phyloP scores from a whole-genome alignment of 2,888 invertebrate species.

The Troilus luridus region DNA sequence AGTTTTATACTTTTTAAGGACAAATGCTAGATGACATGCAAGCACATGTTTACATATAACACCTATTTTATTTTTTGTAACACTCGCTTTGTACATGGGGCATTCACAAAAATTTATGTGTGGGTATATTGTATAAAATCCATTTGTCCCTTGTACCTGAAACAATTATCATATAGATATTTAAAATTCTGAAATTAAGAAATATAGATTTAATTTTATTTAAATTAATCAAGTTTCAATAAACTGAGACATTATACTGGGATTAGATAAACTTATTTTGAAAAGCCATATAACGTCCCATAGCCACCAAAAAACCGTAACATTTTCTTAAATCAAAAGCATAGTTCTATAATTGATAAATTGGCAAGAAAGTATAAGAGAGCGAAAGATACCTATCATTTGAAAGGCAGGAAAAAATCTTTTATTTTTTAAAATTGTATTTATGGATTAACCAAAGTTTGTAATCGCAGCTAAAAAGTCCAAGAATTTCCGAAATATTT shows the following conservation, averaged over 20 bases:
- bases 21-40: conserved; percentile 56
- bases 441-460: too few species aligned
- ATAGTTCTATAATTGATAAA: too few species aligned
- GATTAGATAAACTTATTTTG: background rate
- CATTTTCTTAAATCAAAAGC: too few species aligned
- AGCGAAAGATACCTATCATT: too few species aligned
- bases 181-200: background rate
- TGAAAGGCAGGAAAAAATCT: too few species aligned
- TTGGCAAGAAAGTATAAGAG: too few species aligned
- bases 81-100: conserved; percentile 5
- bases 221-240: background rate
- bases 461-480: too few species aligned
- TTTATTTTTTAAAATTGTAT: too few species aligned
- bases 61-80: conserved; percentile 45
- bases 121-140: conserved; percentile 50
- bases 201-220: background rate
- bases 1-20: conserved; percentile 28
- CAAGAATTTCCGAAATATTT: too few species aligned
- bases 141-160: conserved; percentile 46
- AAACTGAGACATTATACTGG: background rate
- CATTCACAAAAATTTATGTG: conserved; percentile 57
- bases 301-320: too few species aligned
- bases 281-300: too few species aligned
- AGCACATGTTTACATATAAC: conserved; percentile 58
- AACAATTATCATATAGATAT: background rate